A percentile compares a stretch with the other conserved stretches of the same genome.
Evolutionary conservation across 2,888 invertebrate genomes (phyloP).

Genomic region (Habrosyne pyritoides): DNA sequence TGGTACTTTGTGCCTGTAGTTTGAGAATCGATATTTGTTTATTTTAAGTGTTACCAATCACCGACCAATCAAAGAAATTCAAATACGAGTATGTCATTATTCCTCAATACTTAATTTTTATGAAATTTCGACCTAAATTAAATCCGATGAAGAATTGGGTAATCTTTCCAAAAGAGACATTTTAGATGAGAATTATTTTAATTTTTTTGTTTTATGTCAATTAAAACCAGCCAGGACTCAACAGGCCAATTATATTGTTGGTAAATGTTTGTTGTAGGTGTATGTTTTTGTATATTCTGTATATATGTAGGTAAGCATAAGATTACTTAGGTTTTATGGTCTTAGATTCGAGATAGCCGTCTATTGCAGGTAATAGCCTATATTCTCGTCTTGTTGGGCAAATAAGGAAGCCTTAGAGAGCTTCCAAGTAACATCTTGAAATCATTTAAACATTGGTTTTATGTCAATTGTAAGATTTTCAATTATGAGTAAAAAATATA

Average conservation of each 20-base stretch:
- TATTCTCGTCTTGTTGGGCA: not conserved
- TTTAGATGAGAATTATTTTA: not conserved
- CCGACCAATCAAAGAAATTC: no score
- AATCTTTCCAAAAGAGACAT: no score
- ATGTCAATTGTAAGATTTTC: no score
- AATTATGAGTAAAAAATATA: not conserved
- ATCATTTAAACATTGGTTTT: slow-evolving; percentile 3
- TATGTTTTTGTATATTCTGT: not conserved
- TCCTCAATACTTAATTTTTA: no score
- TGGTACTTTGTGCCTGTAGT: no score
- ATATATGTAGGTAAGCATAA: not conserved
- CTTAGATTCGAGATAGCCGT: not conserved
- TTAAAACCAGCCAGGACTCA: not conserved
- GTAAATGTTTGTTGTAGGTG: no score
- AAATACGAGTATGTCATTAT: no score
- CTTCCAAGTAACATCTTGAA: not conserved
- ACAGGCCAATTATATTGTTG: not conserved
- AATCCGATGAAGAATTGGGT: no score
- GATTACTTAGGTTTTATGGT: not conserved
- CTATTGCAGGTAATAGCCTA: not conserved
- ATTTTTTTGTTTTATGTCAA: not conserved
- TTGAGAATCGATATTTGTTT: no score
- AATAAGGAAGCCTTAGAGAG: not conserved
- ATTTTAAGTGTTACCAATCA: no score
- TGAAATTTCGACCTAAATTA: no score